These are phyloP conservation scores for Drosophila acutilabella DNA, from an alignment of 2,888 invertebrate species.

Conservation along the genomic window DNA sequence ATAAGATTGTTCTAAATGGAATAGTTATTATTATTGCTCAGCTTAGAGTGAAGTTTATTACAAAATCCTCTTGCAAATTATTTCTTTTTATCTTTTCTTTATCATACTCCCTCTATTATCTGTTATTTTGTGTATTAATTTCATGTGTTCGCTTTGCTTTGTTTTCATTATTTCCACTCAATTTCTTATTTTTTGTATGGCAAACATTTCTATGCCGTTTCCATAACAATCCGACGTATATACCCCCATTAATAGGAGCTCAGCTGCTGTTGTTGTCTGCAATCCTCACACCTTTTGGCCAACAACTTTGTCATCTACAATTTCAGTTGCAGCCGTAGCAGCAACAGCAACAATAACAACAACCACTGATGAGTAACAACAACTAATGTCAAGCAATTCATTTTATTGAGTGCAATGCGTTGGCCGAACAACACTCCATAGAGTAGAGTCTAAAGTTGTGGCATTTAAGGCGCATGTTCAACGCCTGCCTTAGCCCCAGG, in stretches of 20 bases:
- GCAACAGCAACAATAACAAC: slow-evolving; percentile 23
- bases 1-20: no score
- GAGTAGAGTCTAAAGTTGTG: slow-evolving; percentile 32
- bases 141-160: neutral
- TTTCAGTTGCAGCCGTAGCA: slow-evolving; percentile 49
- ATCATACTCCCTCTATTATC: neutral
- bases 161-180: slow-evolving; percentile 13
- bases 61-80: no score
- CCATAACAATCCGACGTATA: slow-evolving; percentile 77
- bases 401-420: slow-evolving; percentile 80
- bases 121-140: slow-evolving; percentile 26
- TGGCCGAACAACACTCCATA: slow-evolving; percentile 64
- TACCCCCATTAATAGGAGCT: slow-evolving; percentile 78
- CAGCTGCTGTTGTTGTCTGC: slow-evolving; percentile 72
- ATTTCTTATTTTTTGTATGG: slow-evolving; percentile 8
- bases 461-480: slow-evolving; percentile 80
- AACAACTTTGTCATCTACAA: slow-evolving; percentile 42
- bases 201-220: slow-evolving; percentile 56
- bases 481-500: slow-evolving; percentile 76
- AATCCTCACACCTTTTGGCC: slow-evolving; percentile 68
- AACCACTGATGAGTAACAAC: slow-evolving; percentile 40
- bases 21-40: no score
- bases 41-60: no score
- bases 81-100: neutral
- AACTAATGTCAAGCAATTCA: slow-evolving; percentile 78